A percentile compares a stretch with the other conserved stretches of the same genome.
These are phyloP conservation scores for Microcebus lehilahytsara DNA, from an alignment of 2,113 vertebrate genomes.

Conservation along the genomic window DNA sequence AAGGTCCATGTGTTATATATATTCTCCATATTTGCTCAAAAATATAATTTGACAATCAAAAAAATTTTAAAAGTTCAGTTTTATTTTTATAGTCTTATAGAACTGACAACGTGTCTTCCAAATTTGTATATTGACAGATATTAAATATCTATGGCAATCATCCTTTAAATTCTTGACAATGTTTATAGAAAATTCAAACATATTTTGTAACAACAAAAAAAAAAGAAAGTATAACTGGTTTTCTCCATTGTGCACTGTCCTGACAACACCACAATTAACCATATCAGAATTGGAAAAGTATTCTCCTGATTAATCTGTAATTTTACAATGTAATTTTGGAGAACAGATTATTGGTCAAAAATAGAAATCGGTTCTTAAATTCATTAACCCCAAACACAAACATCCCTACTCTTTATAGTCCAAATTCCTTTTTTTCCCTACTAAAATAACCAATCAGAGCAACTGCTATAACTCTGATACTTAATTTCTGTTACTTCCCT, in stretches of 20 bases:
- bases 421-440: neutral
- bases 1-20: neutral
- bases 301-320: conserved; percentile 7
- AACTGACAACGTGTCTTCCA: neutral
- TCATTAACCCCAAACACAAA: neutral
- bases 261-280: conserved; percentile 3
- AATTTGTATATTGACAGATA: neutral
- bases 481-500: neutral
- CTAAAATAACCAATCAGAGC: neutral
- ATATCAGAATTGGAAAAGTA: neutral
- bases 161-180: conserved; percentile 22
- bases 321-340: conserved; percentile 34
- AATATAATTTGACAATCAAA: conserved; percentile 29
- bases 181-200: conserved; percentile 45
- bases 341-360: neutral
- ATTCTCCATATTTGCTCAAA: neutral
- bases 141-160: neutral
- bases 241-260: neutral
- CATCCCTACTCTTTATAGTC: neutral
- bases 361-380: conserved; percentile 17
- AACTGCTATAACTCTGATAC: neutral
- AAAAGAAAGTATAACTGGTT: neutral
- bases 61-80: neutral
- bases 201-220: neutral
- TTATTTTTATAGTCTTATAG: conserved; percentile 37